Base-by-base conservation (phyloP, 2,113 vertebrate species). In the Cinclus cinclus region DNA sequence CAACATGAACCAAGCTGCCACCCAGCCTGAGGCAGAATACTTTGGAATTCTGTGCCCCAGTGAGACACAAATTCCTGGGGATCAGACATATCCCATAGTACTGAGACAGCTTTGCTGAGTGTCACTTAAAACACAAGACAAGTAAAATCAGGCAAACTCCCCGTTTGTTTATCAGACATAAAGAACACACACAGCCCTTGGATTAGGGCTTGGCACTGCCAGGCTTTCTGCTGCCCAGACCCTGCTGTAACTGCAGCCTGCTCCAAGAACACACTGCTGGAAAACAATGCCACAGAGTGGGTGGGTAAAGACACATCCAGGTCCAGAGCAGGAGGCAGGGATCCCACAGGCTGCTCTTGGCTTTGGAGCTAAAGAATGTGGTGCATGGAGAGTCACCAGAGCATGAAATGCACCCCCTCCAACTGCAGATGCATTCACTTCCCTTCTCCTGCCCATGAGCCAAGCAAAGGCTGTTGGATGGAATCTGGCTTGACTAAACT, bases 171-270 rank as follows among this genome's bases (percentile, higher is more conserved):
- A 77, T 70, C 67, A 76, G 69, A 65, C 16, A 23, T 39, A 62
- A 63, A 67, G 92, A 94, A 55, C 84, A 65, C 1, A n/a, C 7
- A 4, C 2, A 89, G 90, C 42, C 37, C 64, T 87, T 8, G 70
- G 93, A 96, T 97, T 94, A 92, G 7, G 96, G 78, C 50, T 87
- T 83, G 73, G 75, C 22, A 7, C 83, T 96, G 60, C 10, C 14
- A 93, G 39, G 41, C 28, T 52, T 92, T 28, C 68, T 85, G 75
- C 59, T 68, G 74, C 63, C 49, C 41, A n/a, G 53, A 47, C 79
- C 49, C 75, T 69, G 65, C 92, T 86, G 64, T 74, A 90, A 58
- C 63, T 88, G 71, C 94, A 96, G 74, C 50, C 83, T 89, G 50
- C 64, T 81, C 90, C 91, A 92, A 95, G 78, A 82, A 83, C 84